phyloP scores from a whole-genome alignment of 2,888 invertebrate species.

The Volucella inanis region DNA sequence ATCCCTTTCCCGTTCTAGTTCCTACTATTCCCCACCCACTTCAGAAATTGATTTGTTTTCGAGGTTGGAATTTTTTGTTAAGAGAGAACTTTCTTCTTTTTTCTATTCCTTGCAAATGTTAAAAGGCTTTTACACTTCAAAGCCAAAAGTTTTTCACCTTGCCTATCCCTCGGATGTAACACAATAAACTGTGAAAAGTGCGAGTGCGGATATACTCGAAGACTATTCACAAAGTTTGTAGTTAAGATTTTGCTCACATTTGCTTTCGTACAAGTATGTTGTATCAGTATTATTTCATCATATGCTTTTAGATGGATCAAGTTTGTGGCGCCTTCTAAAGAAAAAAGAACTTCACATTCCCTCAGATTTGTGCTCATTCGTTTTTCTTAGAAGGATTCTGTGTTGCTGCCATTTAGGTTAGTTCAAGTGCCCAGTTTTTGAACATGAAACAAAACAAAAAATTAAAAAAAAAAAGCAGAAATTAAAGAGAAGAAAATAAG shows the following conservation, averaged over 20 bases:
- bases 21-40: too few relatives aligned
- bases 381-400: background rate
- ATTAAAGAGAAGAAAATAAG: too few relatives aligned
- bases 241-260: constrained; percentile 5
- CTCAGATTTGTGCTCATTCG: background rate
- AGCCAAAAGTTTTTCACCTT: constrained; percentile 17
- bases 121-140: background rate
- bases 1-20: too few relatives aligned
- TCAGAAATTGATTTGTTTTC: background rate
- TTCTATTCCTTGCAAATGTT: background rate
- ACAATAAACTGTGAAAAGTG: constrained; percentile 5
- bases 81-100: background rate
- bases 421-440: constrained; percentile 33
- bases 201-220: background rate
- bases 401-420: constrained; percentile 36
- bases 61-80: constrained; percentile 3
- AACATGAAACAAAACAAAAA: background rate
- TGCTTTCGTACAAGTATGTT: background rate
- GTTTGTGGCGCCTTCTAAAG: constrained; percentile 30
- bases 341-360: constrained; percentile 12
- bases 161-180: too few relatives aligned
- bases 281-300: background rate
- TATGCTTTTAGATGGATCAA: constrained; percentile 14
- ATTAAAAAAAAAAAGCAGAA: background rate
- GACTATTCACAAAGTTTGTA: background rate